Evolutionary conservation across 2,113 vertebrate species (phyloP), one percentile per base, ranked within the genome.

Genomic region (Dolichallabes microphthalmus): DNA sequence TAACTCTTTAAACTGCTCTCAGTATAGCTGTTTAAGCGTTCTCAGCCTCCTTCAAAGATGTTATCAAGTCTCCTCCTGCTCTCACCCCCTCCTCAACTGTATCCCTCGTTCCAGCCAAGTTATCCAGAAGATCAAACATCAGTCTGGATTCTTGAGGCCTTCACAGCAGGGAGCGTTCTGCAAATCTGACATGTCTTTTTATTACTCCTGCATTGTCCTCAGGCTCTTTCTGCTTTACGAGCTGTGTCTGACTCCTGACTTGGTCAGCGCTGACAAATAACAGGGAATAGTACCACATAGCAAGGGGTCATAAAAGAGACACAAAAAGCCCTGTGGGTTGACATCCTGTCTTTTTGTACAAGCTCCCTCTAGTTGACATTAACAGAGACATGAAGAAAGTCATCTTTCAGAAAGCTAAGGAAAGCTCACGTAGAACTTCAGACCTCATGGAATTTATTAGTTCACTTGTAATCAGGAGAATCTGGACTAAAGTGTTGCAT

Each of bases 251-350:
- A 82, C 84, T 83, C 55, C 82, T 85, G 87, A 82, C 84, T 55
- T 79, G 82, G 89, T 81, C 86, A 87, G 53, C 81, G 63, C 79
- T 87, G 86, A 90, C 85, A 89, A 87, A 89, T 66, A 78, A 88
- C 82, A 55, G 15, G 53, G 73, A 89, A 82, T 55, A 80, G 53
- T 50, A 58, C 74, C 80, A 61, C 85, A 87, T 84, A 81, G 80
- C 85, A 83, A 73, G 80, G 73, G 64, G 87, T 85, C 81, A 77
- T 91, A 90, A 89, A 91, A 83, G 58, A 13, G 2, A 75, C 64
- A 80, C 80, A 86, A 86, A 87, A 85, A 61, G 75, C 53, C 78
- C 86, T 55, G 39, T 77, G 71, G 81, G 77, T 85, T 87, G 87
- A 87, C 80, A 84, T 69, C n/a, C 80, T 82, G 50, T 77, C 52